These are phyloP conservation scores for Ormyrus pomaceus DNA, from an alignment of 2,888 invertebrate genomes.

Conservation along the genomic window DNA sequence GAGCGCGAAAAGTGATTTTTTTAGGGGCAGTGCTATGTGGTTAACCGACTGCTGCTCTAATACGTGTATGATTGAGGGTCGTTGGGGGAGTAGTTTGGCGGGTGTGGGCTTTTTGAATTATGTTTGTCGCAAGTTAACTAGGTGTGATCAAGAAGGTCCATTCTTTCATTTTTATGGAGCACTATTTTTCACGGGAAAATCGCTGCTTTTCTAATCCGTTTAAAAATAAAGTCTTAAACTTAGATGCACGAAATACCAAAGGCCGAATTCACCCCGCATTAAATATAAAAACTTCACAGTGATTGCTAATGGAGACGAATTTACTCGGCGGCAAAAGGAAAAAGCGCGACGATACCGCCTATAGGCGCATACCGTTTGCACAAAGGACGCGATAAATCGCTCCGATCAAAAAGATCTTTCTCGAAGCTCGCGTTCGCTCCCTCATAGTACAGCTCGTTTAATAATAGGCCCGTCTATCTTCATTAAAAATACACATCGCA, in stretches of 20 bases:
- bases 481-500: constrained; percentile 53
- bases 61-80: constrained; percentile 14
- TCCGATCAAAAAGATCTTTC: constrained; percentile 51
- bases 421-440: constrained; percentile 33
- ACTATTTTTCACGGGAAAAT: background rate
- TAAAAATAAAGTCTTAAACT: background rate
- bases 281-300: background rate
- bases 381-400: constrained; percentile 56
- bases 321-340: constrained; percentile 20
- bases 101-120: too few relatives aligned
- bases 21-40: background rate
- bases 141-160: too few relatives aligned
- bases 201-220: background rate
- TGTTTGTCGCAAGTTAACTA: too few relatives aligned
- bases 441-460: constrained; percentile 52
- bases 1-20: constrained; percentile 26
- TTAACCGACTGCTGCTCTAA: constrained; percentile 31
- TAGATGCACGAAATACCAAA: background rate
- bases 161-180: background rate
- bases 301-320: constrained; percentile 44
- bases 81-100: too few relatives aligned
- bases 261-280: background rate
- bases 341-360: constrained; percentile 12
- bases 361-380: constrained; percentile 6
- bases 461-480: constrained; percentile 58